phyloP scores from a whole-genome alignment of 2,888 invertebrate genomes.

The Hetaerina titia region DNA sequence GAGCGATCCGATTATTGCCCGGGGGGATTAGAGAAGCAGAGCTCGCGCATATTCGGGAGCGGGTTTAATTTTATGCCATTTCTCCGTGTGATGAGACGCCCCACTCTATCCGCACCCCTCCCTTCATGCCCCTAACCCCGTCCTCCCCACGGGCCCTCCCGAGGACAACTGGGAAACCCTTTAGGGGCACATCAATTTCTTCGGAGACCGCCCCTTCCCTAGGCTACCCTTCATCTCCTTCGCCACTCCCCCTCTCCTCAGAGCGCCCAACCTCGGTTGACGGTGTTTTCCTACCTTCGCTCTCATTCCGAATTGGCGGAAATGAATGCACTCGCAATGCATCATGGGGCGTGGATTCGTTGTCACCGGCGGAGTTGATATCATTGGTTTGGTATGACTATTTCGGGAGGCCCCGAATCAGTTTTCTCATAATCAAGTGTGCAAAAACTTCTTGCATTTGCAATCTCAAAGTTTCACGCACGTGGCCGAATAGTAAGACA shows the following conservation, averaged over 20 bases:
- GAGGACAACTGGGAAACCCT: conserved; percentile 24
- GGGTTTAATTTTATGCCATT: conserved; percentile 31
- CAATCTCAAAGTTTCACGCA: no score
- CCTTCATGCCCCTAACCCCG: not conserved
- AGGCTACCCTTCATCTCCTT: not conserved
- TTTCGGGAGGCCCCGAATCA: not conserved
- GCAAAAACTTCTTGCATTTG: no score
- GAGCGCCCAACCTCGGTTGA: no score
- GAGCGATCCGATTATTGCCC: conserved; percentile 34
- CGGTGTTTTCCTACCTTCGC: no score
- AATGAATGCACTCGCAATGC: not conserved
- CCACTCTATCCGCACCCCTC: not conserved
- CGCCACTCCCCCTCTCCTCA: not conserved
- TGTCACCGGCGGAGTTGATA: not conserved
- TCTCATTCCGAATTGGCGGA: not conserved
- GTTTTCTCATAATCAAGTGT: no score
- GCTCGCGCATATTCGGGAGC: not conserved
- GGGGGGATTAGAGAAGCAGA: conserved; percentile 6
- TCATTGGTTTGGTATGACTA: not conserved
- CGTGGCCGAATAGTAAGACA: no score
- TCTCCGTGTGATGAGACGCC: not conserved
- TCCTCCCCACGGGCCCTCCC: not conserved
- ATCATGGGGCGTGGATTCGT: not conserved
- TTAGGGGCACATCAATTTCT: conserved; percentile 1
- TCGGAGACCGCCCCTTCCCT: not conserved